Evolutionary conservation across 2,113 vertebrate genomes (phyloP).

Genomic region (Argyrosomus japonicus): DNA sequence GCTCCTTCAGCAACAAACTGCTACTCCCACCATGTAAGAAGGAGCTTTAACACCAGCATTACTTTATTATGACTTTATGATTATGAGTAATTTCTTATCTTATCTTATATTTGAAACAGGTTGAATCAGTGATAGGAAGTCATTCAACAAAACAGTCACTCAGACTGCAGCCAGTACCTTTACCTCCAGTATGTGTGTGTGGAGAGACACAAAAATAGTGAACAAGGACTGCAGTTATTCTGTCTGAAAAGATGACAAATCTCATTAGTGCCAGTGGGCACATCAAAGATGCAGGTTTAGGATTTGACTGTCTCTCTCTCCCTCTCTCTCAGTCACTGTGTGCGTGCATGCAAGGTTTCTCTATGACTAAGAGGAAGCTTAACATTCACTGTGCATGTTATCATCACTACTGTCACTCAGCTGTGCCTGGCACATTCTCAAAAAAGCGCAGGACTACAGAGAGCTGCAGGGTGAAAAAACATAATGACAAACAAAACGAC

Average conservation of each 20-base stretch:
- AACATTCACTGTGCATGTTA: slow-evolving; percentile 62
- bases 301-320: slow-evolving; percentile 12
- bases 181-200: slow-evolving; percentile 10
- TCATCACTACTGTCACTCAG: slow-evolving; percentile 56
- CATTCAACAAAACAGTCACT: slow-evolving; percentile 4
- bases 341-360: background rate
- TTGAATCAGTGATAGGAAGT: slow-evolving; percentile 45
- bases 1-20: no score
- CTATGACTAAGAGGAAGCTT: slow-evolving; percentile 60
- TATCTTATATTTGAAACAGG: slow-evolving; percentile 28
- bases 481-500: slow-evolving; percentile 58
- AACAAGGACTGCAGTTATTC: slow-evolving; percentile 32
- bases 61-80: no score
- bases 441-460: slow-evolving; percentile 45
- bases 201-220: slow-evolving; percentile 8
- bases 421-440: slow-evolving; percentile 57
- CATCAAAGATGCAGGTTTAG: slow-evolving; percentile 62
- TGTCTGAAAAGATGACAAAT: slow-evolving; percentile 58
- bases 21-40: no score
- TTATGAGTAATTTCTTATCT: no score
- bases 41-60: no score
- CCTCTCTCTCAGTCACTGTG: background rate
- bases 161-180: slow-evolving; percentile 14
- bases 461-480: slow-evolving; percentile 47
- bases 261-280: slow-evolving; percentile 50